Evolutionary conservation across 2,888 invertebrate species (phyloP), one percentile per base, ranked within the genome.

Genomic region (Miltochrista miniata): DNA sequence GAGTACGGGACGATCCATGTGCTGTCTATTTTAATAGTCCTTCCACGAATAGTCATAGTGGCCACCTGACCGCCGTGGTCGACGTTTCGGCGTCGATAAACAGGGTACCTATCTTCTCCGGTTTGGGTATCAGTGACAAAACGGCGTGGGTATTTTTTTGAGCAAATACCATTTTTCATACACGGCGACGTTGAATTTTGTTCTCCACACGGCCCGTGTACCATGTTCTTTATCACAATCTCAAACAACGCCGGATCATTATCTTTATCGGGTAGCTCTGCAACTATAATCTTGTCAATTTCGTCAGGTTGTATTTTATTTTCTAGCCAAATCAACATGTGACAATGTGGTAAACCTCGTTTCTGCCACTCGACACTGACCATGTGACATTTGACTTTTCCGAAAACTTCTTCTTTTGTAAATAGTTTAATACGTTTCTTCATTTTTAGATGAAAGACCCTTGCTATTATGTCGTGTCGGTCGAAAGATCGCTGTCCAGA

Each of bases 141-240:
- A 37, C 4, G 2, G 0, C 29, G 9, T 40, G 51, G 49, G 10
- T 44, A 51, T 1, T 51, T 50, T 61, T 69, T 66, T 11, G 60
- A 51, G 40, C 68, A 69, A 51, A 58, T 64, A 0, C 53, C 49
- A 9, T 68, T 47, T n/a, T 61, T 51, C 65, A 68, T 70, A 38
- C 68, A 70, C n/a, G 67, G 62, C 2, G 61, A 64, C 24, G 15
- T 33, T 1, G 15, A 50, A 48, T 70, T 70, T 51, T 54, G 11
- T 34, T 47, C 35, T 11, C 69, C 60, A 45, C 56, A 59, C 14
- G 54, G 56, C 24, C 54, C 56, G n/a, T n/a, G n/a, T n/a, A n/a
- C n/a, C n/a, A n/a, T n/a, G n/a, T n/a, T n/a, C n/a, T n/a, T n/a
- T n/a, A 12, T 55, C 42, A 10, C 40, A 3, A 45, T 47, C 1